These are phyloP conservation scores for Malurus cyaneus DNA, from an alignment of 2,113 vertebrate species.

Conservation along the genomic window DNA sequence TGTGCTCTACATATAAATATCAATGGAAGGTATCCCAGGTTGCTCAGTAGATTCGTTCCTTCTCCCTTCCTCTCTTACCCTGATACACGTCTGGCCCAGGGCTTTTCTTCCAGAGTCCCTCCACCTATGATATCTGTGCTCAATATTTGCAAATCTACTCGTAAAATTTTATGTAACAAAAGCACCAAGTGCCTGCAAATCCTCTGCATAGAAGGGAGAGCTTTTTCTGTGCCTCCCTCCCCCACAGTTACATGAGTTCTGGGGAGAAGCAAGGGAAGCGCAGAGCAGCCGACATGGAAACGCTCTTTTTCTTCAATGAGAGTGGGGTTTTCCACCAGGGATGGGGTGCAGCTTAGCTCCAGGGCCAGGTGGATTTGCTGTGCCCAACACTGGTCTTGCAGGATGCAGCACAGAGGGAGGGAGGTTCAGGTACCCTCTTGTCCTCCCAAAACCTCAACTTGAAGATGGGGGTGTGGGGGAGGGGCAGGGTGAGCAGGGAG, in stretches of 20 bases:
- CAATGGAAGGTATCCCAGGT: neutral
- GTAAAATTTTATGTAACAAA: conserved; percentile 44
- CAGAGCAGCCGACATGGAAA: conserved; percentile 1
- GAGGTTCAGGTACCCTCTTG: neutral
- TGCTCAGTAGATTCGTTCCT: neutral
- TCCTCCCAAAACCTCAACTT: neutral
- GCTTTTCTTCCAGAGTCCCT: neutral
- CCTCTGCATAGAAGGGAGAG: neutral
- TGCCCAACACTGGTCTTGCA: fast-evolving
- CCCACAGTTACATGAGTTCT: conserved; percentile 9
- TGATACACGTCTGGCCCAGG: neutral
- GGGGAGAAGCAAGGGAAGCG: neutral
- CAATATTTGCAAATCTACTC: conserved; percentile 13
- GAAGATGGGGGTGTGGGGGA: neutral
- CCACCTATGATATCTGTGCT: neutral
- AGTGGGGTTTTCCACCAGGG: neutral
- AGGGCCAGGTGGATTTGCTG: neutral
- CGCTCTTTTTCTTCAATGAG: neutral
- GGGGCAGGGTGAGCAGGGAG: neutral
- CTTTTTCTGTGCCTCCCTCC: conserved; percentile 52
- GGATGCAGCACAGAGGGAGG: neutral
- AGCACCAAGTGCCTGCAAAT: neutral
- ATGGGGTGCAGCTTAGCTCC: fast-evolving
- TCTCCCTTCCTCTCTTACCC: neutral
- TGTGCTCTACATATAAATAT: neutral